Conservation (phyloP, 2,797 vertebrate genomes). For the Tragopan temminckii region DNA sequence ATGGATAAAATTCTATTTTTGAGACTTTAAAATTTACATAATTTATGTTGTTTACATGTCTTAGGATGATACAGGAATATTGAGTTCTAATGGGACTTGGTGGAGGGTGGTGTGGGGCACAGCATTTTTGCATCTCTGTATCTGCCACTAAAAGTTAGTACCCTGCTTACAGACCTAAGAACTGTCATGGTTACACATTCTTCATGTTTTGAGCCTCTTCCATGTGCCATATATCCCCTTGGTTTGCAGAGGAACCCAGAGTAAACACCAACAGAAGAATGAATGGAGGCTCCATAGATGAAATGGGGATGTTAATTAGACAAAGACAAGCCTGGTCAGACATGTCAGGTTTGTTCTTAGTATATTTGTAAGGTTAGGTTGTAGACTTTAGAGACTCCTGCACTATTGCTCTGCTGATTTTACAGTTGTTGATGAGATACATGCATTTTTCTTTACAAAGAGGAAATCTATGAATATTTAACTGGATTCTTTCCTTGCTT, state of each 20-base stretch:
- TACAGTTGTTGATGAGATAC: background rate
- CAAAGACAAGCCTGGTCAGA: background rate
- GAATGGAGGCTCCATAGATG: background rate
- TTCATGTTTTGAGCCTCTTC: background rate
- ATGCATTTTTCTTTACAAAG: background rate
- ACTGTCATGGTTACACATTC: background rate
- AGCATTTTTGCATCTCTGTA: background rate
- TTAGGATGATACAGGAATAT: accelerated
- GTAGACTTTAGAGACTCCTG: background rate
- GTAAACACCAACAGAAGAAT: background rate
- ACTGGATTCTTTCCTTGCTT: background rate
- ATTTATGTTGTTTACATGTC: background rate
- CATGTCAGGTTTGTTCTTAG: background rate
- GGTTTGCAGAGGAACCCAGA: background rate
- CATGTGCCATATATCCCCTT: background rate
- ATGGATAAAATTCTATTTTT: background rate
- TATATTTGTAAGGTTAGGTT: accelerated
- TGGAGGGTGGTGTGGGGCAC: background rate
- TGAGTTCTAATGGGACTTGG: accelerated
- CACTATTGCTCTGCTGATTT: background rate
- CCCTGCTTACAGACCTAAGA: background rate
- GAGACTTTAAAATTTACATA: background rate
- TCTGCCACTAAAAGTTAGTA: background rate
- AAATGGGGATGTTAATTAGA: background rate
- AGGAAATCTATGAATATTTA: background rate